Percentiles rank a stretch among this genome's conserved stretches.
phyloP scores from a whole-genome alignment of 2,797 vertebrate genomes.

The Synaphobranchus kaupii region DNA sequence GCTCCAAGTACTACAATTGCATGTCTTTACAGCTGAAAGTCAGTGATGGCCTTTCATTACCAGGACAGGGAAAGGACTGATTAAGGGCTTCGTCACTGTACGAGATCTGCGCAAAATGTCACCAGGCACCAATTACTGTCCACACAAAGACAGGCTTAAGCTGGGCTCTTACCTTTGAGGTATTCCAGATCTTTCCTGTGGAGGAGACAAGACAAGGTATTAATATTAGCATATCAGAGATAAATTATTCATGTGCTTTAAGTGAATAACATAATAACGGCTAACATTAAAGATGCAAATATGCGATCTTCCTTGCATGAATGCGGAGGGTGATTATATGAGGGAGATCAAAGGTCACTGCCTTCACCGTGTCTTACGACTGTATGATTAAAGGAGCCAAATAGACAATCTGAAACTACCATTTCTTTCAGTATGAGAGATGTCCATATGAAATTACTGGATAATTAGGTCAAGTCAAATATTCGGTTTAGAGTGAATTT shows the following conservation, averaged over 20 bases:
- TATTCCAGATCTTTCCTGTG: conserved; percentile 77
- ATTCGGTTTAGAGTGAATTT: background rate
- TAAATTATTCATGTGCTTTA: conserved; percentile 32
- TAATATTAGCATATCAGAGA: conserved; percentile 34
- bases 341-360: background rate
- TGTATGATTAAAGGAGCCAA: background rate
- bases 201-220: conserved; percentile 37
- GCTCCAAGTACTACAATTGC: background rate
- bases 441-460: background rate
- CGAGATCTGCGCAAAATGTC: conserved; percentile 1
- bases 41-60: conserved; percentile 13
- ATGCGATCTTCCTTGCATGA: background rate
- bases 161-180: conserved; percentile 74
- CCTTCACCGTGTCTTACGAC: background rate
- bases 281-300: background rate
- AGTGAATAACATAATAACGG: background rate
- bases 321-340: background rate
- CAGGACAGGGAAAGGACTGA: background rate
- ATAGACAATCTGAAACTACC: background rate
- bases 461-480: background rate
- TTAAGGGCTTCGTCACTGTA: background rate
- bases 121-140: conserved; percentile 7
- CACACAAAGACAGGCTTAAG: conserved; percentile 14
- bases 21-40: conserved; percentile 21
- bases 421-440: background rate